These are phyloP conservation scores for Drosophila longiperda DNA, from an alignment of 2,888 invertebrate genomes.

Conservation along the genomic window DNA sequence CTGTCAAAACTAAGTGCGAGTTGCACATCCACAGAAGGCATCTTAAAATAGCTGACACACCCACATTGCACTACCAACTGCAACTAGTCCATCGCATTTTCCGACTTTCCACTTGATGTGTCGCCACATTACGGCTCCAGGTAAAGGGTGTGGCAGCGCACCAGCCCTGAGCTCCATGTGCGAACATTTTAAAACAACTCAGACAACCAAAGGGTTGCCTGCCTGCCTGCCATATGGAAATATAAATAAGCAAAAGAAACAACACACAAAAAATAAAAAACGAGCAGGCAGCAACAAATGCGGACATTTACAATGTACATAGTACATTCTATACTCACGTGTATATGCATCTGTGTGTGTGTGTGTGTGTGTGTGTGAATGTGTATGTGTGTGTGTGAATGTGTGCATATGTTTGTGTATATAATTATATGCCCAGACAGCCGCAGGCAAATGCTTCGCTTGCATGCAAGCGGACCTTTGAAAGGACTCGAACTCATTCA, in stretches of 20 bases:
- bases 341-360: background rate
- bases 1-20: constrained; percentile 48
- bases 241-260: constrained; percentile 32
- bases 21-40: constrained; percentile 26
- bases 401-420: background rate
- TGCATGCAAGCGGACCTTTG: constrained; percentile 68
- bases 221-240: constrained; percentile 39
- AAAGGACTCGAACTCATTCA: constrained; percentile 47
- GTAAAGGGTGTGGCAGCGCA: constrained; percentile 20
- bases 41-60: constrained; percentile 57
- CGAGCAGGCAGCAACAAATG: constrained; percentile 43
- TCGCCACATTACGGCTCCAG: constrained; percentile 37
- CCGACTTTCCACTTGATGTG: constrained; percentile 22
- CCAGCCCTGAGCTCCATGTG: constrained; percentile 25
- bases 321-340: constrained; percentile 20
- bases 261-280: constrained; percentile 7
- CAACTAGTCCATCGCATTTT: constrained; percentile 30
- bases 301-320: constrained; percentile 27
- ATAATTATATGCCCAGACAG: constrained; percentile 47
- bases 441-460: constrained; percentile 67
- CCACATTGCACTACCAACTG: constrained; percentile 20
- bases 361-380: background rate
- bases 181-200: constrained; percentile 48
- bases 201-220: constrained; percentile 49
- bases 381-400: background rate